Conservation (phyloP, 2,113 vertebrate species). For the Mesitornis unicolor region DNA sequence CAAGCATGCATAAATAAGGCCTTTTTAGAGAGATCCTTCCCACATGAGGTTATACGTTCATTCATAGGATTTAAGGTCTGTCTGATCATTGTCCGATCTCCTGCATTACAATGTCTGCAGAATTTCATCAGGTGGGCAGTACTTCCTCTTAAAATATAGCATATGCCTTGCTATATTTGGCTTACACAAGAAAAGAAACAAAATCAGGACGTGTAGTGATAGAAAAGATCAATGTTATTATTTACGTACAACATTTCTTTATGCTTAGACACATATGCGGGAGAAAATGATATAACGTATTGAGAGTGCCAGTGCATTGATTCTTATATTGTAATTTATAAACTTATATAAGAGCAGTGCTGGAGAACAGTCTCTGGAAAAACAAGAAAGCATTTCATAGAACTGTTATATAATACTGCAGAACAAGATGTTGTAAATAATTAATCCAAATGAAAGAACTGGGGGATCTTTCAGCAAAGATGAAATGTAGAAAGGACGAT, state of each 20-base stretch:
- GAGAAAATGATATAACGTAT: background rate
- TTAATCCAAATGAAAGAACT: background rate
- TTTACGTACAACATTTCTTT: background rate
- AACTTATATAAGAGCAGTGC: background rate
- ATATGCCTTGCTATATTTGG: background rate
- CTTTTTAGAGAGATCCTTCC: background rate
- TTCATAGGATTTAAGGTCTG: background rate
- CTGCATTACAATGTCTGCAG: background rate
- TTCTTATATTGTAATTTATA: background rate
- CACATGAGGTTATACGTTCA: background rate
- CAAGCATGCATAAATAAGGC: background rate
- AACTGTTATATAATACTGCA: background rate
- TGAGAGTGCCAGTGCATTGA: background rate
- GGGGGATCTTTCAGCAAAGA: background rate
- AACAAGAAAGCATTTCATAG: background rate
- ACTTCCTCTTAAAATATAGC: background rate
- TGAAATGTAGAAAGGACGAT: background rate
- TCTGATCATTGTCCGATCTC: background rate
- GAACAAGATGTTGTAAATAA: background rate
- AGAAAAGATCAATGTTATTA: background rate
- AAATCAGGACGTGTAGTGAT: background rate
- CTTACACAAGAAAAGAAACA: background rate
- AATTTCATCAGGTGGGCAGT: background rate
- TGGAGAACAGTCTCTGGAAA: background rate
- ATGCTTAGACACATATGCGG: fast-evolving